A percentile compares a stretch with the other conserved stretches of the same genome.
Conservation (phyloP, 2,888 invertebrate genomes). For the Hermaeophaga mercurialis region DNA sequence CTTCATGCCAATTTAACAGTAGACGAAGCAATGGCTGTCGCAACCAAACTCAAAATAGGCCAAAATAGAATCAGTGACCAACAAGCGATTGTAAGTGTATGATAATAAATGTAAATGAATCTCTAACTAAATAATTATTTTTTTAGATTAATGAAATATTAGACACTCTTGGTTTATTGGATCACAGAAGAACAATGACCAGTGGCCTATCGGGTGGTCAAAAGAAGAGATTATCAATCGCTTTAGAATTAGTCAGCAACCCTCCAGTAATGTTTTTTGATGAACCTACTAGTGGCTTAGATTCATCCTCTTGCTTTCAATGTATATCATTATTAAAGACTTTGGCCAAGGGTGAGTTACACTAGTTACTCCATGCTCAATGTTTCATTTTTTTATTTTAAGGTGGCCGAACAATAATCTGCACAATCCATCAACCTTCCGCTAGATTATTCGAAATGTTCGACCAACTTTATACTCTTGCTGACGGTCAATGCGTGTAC, state of each 20-base stretch:
- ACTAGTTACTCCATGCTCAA: background rate
- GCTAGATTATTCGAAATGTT: conserved; percentile 96
- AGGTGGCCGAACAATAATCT: conserved; percentile 90
- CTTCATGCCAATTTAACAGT: conserved; percentile 91
- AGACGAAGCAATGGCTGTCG: conserved; percentile 92
- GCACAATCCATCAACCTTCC: conserved; percentile 96
- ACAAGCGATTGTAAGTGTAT: conserved; percentile 78
- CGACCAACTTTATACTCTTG: conserved; percentile 90
- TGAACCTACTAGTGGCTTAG: conserved; percentile 94
- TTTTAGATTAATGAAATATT: conserved; percentile 88
- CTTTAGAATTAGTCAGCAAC: conserved; percentile 92
- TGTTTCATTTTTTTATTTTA: background rate
- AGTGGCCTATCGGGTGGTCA: conserved; percentile 93
- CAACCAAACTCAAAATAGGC: conserved; percentile 87
- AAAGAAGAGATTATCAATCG: conserved; percentile 93
- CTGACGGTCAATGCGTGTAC: conserved; percentile 94
- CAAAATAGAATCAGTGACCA: conserved; percentile 73
- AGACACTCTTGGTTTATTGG: conserved; percentile 83
- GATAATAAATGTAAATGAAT: too few species aligned
- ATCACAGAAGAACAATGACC: conserved; percentile 88
- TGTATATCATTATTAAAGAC: conserved; percentile 89
- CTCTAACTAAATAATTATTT: background rate
- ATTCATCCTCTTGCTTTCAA: conserved; percentile 94
- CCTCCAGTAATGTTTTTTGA: conserved; percentile 98
- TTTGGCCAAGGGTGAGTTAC: conserved; percentile 67